These are phyloP conservation scores for Gallinago solitaria DNA, from an alignment of 2,797 vertebrate genomes.

Conservation along the genomic window DNA sequence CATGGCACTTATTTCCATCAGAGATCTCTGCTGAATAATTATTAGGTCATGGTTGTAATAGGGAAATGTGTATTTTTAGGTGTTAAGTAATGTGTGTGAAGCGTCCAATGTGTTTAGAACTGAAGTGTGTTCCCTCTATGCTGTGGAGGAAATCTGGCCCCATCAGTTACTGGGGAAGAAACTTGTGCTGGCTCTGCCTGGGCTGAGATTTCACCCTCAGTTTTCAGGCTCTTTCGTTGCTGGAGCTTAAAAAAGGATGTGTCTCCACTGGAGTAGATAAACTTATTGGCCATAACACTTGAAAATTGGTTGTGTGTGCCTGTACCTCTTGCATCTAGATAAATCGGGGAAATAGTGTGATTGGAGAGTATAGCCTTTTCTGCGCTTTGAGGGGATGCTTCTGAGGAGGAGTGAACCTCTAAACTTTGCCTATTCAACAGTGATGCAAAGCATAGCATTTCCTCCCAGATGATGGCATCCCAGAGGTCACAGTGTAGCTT, in stretches of 20 bases:
- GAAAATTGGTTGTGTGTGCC: not conserved
- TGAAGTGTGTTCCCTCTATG: not conserved
- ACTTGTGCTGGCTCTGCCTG: not conserved
- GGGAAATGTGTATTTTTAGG: slow-evolving; percentile 34
- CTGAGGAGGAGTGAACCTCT: not conserved
- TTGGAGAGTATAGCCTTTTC: not conserved
- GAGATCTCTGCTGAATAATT: slow-evolving; percentile 20
- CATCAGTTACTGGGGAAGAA: not conserved
- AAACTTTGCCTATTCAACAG: not conserved
- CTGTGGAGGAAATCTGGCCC: not conserved
- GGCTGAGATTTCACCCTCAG: not conserved
- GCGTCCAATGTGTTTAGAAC: not conserved
- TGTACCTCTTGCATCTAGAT: not conserved
- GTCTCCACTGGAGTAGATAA: not conserved
- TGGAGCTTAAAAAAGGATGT: not conserved
- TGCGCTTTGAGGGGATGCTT: not conserved
- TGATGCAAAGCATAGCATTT: not conserved
- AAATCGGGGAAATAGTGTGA: not conserved
- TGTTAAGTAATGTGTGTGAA: not conserved
- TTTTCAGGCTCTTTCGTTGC: not conserved
- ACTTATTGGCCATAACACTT: not conserved
- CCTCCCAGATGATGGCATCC: not conserved
- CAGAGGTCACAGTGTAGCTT: not conserved
- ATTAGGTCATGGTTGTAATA: slow-evolving; percentile 30
- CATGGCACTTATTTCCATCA: slow-evolving; percentile 20